Evolutionary conservation across 2,888 invertebrate species (phyloP).

Genomic region (Craniophora ligustri): DNA sequence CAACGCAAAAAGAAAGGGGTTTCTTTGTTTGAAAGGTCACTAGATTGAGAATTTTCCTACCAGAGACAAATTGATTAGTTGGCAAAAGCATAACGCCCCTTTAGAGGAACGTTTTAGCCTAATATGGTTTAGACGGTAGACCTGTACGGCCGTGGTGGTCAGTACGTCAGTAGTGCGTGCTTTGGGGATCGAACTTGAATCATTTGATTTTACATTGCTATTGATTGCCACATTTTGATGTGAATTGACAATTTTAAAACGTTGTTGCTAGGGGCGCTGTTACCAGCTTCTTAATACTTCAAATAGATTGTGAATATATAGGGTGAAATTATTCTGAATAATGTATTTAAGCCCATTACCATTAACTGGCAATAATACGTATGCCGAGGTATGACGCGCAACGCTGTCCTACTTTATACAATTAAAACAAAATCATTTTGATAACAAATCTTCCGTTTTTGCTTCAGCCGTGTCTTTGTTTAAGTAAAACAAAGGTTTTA

Average conservation of each 20-base stretch:
- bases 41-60: too few relatives aligned
- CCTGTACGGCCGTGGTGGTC: too few relatives aligned
- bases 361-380: slow-evolving; percentile 24
- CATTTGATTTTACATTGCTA: too few relatives aligned
- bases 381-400: slow-evolving; percentile 7
- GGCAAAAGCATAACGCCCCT: too few relatives aligned
- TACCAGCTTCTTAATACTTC: slow-evolving; percentile 9
- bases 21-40: too few relatives aligned
- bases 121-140: too few relatives aligned
- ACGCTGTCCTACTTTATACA: slow-evolving; percentile 24
- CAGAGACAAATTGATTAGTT: too few relatives aligned
- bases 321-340: slow-evolving; percentile 29
- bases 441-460: not conserved
- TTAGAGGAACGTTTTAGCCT: too few relatives aligned
- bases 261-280: slow-evolving; percentile 14
- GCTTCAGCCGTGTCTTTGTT: not conserved
- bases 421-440: slow-evolving; percentile 13
- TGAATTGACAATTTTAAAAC: not conserved
- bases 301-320: not conserved
- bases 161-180: too few relatives aligned
- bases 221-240: too few relatives aligned
- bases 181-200: too few relatives aligned
- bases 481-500: not conserved
- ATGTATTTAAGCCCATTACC: slow-evolving; percentile 39
- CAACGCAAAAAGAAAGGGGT: too few relatives aligned